A percentile compares a stretch with the other conserved stretches of the same genome.
Conservation (phyloP, 1,140 invertebrate species). For the Olivierus martensii region DNA sequence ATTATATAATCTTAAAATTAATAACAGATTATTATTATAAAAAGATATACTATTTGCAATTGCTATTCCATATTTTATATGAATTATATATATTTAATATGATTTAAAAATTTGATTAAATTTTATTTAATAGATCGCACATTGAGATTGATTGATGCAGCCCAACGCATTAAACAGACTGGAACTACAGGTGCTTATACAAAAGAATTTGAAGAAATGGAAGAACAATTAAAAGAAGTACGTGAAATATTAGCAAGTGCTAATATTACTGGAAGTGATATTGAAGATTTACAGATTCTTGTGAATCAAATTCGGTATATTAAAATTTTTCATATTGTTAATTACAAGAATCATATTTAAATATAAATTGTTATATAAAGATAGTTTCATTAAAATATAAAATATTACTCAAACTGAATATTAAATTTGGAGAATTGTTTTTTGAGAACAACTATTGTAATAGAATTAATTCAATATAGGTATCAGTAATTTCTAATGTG, state of each 20-base stretch:
- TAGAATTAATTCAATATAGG: no score
- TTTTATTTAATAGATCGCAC: conserved; percentile 29
- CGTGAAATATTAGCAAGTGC: conserved; percentile 56
- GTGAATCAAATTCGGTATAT: conserved; percentile 34
- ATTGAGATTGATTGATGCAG: conserved; percentile 51
- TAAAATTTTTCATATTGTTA: neutral
- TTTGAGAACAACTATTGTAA: no score
- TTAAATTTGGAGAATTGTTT: no score
- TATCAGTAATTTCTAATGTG: no score
- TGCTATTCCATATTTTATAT: conserved; percentile 29
- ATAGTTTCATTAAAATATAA: no score
- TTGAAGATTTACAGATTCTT: conserved; percentile 45
- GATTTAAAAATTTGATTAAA: no score
- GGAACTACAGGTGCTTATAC: conserved; percentile 90
- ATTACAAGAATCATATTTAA: no score
- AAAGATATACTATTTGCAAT: no score
- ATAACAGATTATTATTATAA: no score
- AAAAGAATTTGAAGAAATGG: conserved; percentile 80
- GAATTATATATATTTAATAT: conserved; percentile 4
- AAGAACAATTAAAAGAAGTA: conserved; percentile 65
- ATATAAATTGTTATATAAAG: no score
- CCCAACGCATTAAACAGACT: conserved; percentile 79
- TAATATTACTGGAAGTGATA: conserved; percentile 53
- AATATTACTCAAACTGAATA: no score
- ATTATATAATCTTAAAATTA: no score